A percentile compares a stretch with the other conserved stretches of the same genome.
Evolutionary conservation across 1,140 invertebrate genomes (phyloP).

Genomic region (Thaumetopoea pityocampa): DNA sequence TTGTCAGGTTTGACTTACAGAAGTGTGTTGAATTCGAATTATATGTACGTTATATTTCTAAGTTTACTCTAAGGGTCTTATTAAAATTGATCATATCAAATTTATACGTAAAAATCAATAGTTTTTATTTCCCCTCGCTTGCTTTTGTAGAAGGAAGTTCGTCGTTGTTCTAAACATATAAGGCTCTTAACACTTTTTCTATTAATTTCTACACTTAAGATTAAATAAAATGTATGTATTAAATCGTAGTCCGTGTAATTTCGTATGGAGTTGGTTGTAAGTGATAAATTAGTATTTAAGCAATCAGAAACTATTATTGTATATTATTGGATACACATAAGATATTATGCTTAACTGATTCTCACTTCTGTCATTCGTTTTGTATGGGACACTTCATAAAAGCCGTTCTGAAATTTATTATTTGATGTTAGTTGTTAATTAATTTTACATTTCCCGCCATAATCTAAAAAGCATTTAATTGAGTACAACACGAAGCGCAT

Average conservation of each 20-base stretch:
- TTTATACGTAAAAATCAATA: slow-evolving; percentile 63
- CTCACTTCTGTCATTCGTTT: not conserved
- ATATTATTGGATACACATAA: slow-evolving; percentile 31
- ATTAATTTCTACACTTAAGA: slow-evolving; percentile 34
- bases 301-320: slow-evolving; percentile 50
- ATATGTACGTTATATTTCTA: slow-evolving; percentile 30
- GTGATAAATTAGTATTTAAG: slow-evolving; percentile 47
- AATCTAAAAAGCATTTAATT: slow-evolving; percentile 44
- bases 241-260: slow-evolving; percentile 59
- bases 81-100: slow-evolving; percentile 72
- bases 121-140: slow-evolving; percentile 44
- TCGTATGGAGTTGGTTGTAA: slow-evolving; percentile 57
- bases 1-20: too few relatives aligned
- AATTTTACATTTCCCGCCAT: too few relatives aligned
- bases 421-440: too few relatives aligned
- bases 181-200: slow-evolving; percentile 34
- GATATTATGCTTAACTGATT: slow-evolving; percentile 22
- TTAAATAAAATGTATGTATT: slow-evolving; percentile 50
- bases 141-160: slow-evolving; percentile 49
- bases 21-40: slow-evolving; percentile 6
- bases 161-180: slow-evolving; percentile 20
- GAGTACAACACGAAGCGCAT: slow-evolving; percentile 41
- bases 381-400: too few relatives aligned
- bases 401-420: too few relatives aligned
- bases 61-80: slow-evolving; percentile 45